Evolutionary conservation across 1,140 invertebrate species (phyloP).

Genomic region (Chelonus insularis): DNA sequence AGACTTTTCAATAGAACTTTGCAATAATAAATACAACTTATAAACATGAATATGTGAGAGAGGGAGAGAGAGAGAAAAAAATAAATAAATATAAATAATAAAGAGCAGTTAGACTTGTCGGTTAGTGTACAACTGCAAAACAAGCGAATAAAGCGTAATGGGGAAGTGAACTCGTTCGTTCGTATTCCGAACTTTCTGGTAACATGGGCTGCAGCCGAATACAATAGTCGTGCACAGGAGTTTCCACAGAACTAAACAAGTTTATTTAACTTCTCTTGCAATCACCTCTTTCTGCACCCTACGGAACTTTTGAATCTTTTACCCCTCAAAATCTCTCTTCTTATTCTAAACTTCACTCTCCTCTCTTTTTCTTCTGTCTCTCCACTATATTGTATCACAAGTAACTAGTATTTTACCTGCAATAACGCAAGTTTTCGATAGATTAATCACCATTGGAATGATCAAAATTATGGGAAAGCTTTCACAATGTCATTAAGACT

Average conservation of each 20-base stretch:
- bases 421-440: constrained; percentile 52
- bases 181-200: constrained; percentile 47
- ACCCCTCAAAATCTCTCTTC: constrained; percentile 19
- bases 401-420: constrained; percentile 37
- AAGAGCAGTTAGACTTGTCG: neutral
- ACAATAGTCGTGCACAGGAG: constrained; percentile 49
- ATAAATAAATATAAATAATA: neutral
- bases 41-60: neutral
- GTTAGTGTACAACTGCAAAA: constrained; percentile 38
- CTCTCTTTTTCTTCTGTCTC: constrained; percentile 13
- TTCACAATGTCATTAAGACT: constrained; percentile 17
- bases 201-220: constrained; percentile 44
- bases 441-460: constrained; percentile 57
- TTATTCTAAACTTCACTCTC: neutral
- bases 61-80: neutral
- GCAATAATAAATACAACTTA: neutral
- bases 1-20: too few relatives aligned
- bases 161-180: constrained; percentile 50
- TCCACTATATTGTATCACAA: neutral
- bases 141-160: constrained; percentile 55
- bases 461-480: constrained; percentile 45
- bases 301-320: constrained; percentile 5
- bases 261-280: constrained; percentile 53
- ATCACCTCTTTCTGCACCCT: constrained; percentile 28
- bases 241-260: constrained; percentile 53